These are phyloP conservation scores for Oikopleura dioica DNA, from an alignment of 23 tunicate genomes.

Conservation along the genomic window DNA sequence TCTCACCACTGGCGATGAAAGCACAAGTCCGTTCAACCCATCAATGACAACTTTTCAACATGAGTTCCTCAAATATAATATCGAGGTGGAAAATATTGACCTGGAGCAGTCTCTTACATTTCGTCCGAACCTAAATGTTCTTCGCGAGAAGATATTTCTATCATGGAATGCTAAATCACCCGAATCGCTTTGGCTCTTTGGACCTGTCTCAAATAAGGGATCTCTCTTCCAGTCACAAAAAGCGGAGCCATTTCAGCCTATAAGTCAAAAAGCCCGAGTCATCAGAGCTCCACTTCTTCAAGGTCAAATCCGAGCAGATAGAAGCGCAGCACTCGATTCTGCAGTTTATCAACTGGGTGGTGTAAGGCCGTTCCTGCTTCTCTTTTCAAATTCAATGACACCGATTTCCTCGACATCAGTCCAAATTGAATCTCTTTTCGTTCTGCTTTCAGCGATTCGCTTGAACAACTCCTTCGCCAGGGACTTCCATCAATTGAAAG, in stretches of 20 bases:
- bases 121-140: background rate
- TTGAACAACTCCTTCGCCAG: background rate
- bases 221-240: no score
- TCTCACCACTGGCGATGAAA: background rate
- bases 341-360: conserved; percentile 5
- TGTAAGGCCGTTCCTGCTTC: background rate
- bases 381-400: background rate
- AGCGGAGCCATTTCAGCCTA: no score
- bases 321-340: background rate
- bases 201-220: no score
- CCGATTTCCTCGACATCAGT: background rate
- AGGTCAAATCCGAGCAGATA: conserved; percentile 5
- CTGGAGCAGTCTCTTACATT: background rate
- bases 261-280: background rate
- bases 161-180: background rate
- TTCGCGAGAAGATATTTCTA: background rate
- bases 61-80: background rate
- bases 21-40: background rate
- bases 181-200: background rate
- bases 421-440: background rate
- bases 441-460: background rate
- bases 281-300: background rate
- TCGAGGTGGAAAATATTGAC: background rate
- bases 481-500: background rate
- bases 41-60: background rate